A percentile compares a stretch with the other conserved stretches of the same genome.
phyloP scores from a whole-genome alignment of 2,888 invertebrate genomes.

The Stenodema calcarata region DNA sequence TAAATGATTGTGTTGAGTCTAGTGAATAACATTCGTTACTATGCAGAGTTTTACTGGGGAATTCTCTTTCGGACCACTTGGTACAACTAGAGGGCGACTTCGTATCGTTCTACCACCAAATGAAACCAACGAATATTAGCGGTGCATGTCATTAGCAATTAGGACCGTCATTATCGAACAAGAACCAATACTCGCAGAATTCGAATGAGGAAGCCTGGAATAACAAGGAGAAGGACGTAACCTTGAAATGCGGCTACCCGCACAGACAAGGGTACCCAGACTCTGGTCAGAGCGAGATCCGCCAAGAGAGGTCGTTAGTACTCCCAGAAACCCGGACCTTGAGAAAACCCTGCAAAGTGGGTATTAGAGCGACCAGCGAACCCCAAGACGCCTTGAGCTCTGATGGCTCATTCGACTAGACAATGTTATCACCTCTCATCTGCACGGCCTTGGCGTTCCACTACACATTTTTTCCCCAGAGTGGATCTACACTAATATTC shows the following conservation, averaged over 20 bases:
- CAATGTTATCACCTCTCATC: constrained; percentile 36
- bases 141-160: background rate
- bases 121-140: background rate
- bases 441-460: constrained; percentile 25
- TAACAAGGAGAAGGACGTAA: background rate
- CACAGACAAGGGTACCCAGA: background rate
- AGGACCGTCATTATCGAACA: background rate
- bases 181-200: background rate
- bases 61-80: too few relatives aligned
- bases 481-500: background rate
- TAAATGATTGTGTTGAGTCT: too few relatives aligned
- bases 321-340: constrained; percentile 9
- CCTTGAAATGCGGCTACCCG: constrained; percentile 26
- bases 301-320: background rate
- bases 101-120: too few relatives aligned
- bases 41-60: too few relatives aligned
- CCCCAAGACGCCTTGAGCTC: background rate
- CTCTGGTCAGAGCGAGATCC: background rate
- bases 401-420: background rate
- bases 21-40: too few relatives aligned
- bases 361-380: constrained; percentile 16
- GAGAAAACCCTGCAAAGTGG: background rate
- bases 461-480: background rate
- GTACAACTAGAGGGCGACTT: too few relatives aligned
- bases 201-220: constrained; percentile 6